Evolutionary conservation across 2,113 vertebrate species (phyloP).

Genomic region (Bufo bufo): DNA sequence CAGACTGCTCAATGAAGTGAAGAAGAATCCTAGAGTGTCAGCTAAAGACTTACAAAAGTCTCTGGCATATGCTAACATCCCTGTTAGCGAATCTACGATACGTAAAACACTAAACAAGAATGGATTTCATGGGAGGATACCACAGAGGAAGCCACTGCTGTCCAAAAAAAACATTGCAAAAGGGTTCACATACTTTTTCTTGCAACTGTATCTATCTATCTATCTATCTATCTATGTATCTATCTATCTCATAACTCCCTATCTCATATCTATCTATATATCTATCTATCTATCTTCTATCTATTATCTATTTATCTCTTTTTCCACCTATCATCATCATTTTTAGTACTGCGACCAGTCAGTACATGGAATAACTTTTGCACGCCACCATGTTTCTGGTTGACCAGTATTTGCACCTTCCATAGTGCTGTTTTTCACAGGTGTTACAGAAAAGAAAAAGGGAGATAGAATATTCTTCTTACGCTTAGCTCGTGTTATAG

Average conservation of each 20-base stretch:
- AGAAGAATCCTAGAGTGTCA: too few species aligned
- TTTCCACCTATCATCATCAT: neutral
- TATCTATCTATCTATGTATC: neutral
- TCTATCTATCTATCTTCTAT: constrained; percentile 7
- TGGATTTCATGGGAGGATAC: too few species aligned
- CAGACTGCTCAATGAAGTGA: too few species aligned
- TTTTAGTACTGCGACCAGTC: neutral
- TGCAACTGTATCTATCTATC: neutral
- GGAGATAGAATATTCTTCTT: neutral
- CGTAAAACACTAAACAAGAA: too few species aligned
- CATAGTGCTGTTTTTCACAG: neutral
- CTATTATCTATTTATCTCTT: neutral
- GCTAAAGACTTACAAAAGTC: too few species aligned
- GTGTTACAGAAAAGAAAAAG: neutral
- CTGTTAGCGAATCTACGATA: too few species aligned
- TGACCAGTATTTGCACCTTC: neutral
- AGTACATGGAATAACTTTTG: neutral
- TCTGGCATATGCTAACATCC: too few species aligned
- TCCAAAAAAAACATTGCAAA: too few species aligned
- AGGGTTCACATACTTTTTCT: too few species aligned
- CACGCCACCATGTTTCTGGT: neutral
- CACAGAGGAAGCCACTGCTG: too few species aligned
- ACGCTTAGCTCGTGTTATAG: neutral
- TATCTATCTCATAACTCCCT: neutral
- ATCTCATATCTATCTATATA: neutral